A percentile compares a stretch with the other conserved stretches of the same genome.
phyloP scores from a whole-genome alignment of 2,113 vertebrate genomes.

The Arizona elegans region DNA sequence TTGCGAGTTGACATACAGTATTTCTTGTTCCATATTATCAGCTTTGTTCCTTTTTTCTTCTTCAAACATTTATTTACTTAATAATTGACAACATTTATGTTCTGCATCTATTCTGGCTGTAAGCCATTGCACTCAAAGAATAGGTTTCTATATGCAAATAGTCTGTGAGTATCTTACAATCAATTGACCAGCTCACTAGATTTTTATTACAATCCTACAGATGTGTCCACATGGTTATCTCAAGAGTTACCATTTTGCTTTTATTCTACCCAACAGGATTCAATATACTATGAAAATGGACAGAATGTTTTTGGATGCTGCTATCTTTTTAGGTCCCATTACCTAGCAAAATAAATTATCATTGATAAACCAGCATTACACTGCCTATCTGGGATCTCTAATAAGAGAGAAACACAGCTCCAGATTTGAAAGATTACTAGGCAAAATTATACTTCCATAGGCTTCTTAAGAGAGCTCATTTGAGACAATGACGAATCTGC shows the following conservation, averaged over 20 bases:
- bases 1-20: too few relatives aligned
- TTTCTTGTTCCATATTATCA: slow-evolving; percentile 55
- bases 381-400: too few relatives aligned
- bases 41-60: slow-evolving; percentile 35
- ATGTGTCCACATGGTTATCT: neutral
- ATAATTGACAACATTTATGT: neutral
- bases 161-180: neutral
- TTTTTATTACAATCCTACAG: slow-evolving; percentile 12
- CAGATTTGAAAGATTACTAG: neutral
- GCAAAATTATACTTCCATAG: neutral
- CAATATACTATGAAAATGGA: neutral
- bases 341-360: neutral
- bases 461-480: neutral
- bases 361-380: neutral
- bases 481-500: neutral
- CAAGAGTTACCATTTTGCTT: neutral
- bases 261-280: neutral
- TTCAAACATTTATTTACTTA: slow-evolving; percentile 35
- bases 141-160: neutral
- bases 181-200: neutral
- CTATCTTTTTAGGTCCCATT: neutral
- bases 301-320: neutral
- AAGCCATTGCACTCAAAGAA: slow-evolving; percentile 13
- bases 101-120: neutral
- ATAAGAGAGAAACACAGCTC: neutral